A percentile compares a stretch with the other conserved stretches of the same genome.
Evolutionary conservation across 2,113 vertebrate species (phyloP).

Genomic region (Haemorhous mexicanus): DNA sequence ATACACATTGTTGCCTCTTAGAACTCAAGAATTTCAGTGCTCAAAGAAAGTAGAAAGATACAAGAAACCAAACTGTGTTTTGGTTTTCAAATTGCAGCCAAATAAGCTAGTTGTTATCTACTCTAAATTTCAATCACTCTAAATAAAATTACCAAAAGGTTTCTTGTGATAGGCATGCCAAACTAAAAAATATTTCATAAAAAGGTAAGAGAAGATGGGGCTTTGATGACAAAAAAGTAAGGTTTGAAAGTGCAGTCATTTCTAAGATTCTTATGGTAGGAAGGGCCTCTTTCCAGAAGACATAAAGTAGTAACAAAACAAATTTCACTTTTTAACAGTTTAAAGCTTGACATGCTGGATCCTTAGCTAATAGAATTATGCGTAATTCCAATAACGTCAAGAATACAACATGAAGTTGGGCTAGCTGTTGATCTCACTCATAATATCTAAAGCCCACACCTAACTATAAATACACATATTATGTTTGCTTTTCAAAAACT

Average conservation of each 20-base stretch:
- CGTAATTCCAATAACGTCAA: neutral
- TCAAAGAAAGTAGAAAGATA: neutral
- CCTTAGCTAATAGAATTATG: neutral
- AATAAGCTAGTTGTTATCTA: neutral
- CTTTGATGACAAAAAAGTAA: neutral
- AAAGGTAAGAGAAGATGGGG: neutral
- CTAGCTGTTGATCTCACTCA: slow-evolving; percentile 27
- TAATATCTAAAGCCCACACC: slow-evolving; percentile 41
- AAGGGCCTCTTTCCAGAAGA: neutral
- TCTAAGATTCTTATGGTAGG: neutral
- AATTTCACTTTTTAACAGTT: neutral
- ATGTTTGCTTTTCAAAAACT: slow-evolving; percentile 40
- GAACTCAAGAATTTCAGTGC: neutral
- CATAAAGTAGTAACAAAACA: neutral
- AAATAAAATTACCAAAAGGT: neutral
- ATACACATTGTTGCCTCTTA: neutral
- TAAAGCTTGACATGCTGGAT: neutral
- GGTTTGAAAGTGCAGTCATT: neutral
- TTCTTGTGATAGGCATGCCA: neutral
- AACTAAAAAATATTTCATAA: neutral
- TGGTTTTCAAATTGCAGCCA: neutral
- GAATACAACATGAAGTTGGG: slow-evolving; percentile 5
- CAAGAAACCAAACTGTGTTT: neutral
- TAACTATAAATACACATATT: slow-evolving; percentile 47
- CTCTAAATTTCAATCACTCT: neutral